A percentile compares a stretch with the other conserved stretches of the same genome.
Evolutionary conservation across 2,888 invertebrate species (phyloP).

Genomic region (Microplitis deprimator): DNA sequence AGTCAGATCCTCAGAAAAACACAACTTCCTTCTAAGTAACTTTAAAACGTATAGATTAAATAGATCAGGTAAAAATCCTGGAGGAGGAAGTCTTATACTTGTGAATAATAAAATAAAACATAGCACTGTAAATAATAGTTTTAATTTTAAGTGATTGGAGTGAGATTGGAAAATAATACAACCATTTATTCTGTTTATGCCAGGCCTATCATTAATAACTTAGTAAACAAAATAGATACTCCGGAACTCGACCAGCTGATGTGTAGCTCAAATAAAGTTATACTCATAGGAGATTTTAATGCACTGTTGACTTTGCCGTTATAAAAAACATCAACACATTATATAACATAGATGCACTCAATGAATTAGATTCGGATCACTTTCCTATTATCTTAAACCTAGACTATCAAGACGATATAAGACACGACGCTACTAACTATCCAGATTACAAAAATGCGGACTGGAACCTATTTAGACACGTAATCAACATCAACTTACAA

Average conservation of each 20-base stretch:
- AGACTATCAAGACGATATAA: background rate
- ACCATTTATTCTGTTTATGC: constrained; percentile 39
- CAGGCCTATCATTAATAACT: constrained; percentile 19
- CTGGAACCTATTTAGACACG: background rate
- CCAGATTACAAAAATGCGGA: constrained; percentile 15
- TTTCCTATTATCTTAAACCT: background rate
- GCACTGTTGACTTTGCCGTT: constrained; percentile 26
- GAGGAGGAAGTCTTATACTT: no score
- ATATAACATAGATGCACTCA: background rate
- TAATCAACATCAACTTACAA: no score
- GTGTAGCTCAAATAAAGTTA: constrained; percentile 17
- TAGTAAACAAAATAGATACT: background rate
- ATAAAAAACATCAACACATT: background rate
- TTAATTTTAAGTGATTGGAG: constrained; percentile 24
- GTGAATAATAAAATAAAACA: no score
- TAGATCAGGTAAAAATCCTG: background rate
- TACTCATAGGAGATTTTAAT: constrained; percentile 43
- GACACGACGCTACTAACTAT: background rate
- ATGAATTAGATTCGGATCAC: constrained; percentile 22
- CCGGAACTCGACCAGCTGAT: constrained; percentile 36
- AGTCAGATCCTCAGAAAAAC: background rate
- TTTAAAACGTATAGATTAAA: constrained; percentile 4
- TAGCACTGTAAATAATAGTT: background rate
- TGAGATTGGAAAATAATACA: constrained; percentile 37
- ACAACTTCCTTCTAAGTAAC: background rate